Percentiles rank a stretch among this genome's conserved stretches.
Conservation (phyloP, 2,113 vertebrate species). For the Cynoglossus semilaevis region DNA sequence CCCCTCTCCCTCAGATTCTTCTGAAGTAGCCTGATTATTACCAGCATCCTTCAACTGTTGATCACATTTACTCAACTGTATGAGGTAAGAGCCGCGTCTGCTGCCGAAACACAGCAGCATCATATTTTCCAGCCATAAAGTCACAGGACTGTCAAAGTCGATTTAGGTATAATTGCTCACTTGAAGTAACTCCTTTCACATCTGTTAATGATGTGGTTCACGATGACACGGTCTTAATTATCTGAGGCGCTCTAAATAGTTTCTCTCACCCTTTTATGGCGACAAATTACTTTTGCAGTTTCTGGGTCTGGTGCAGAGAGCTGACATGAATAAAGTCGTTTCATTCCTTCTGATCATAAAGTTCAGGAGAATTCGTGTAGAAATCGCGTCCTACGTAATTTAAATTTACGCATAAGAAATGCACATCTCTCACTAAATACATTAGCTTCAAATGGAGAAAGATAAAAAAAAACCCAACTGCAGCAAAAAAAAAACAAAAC, state of each 20-base stretch:
- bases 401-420: no score
- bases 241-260: neutral
- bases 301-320: neutral
- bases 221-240: neutral
- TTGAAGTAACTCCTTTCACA: conserved; percentile 16
- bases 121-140: conserved; percentile 54
- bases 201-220: conserved; percentile 16
- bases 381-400: no score
- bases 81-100: conserved; percentile 47
- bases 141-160: conserved; percentile 7
- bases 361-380: no score
- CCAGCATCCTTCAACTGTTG: conserved; percentile 32
- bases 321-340: no score
- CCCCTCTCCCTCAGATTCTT: neutral
- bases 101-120: conserved; percentile 30
- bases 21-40: conserved; percentile 27
- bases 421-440: neutral
- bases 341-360: no score
- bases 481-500: no score
- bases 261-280: neutral
- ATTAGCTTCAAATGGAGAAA: neutral
- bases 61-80: conserved; percentile 24
- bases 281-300: conserved; percentile 1
- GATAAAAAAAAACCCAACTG: no score
- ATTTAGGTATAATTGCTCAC: conserved; percentile 9